Evolutionary conservation across 2,797 vertebrate species (phyloP).

Genomic region (Chrysocyon brachyurus): DNA sequence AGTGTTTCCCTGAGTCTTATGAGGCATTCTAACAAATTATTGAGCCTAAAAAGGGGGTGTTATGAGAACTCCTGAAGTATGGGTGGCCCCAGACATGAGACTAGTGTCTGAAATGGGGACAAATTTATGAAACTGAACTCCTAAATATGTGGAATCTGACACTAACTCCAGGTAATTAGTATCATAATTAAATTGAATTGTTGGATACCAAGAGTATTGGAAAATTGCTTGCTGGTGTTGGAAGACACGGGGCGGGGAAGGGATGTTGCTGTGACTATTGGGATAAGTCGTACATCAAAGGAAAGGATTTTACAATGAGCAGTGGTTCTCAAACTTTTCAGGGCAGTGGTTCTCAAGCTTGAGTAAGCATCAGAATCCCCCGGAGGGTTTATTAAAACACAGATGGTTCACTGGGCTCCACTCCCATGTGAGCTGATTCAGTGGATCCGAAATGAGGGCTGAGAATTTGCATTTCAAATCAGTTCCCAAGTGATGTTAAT

Average conservation of each 20-base stretch:
- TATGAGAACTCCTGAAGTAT: background rate
- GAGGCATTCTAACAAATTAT: background rate
- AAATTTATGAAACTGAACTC: background rate
- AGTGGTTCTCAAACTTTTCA: background rate
- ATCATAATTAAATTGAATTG: background rate
- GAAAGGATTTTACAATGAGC: background rate
- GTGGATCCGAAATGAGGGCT: background rate
- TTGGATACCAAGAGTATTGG: background rate
- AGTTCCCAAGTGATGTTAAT: background rate
- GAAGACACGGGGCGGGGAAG: background rate
- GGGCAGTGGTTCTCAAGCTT: background rate
- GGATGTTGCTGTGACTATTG: background rate
- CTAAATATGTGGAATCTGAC: background rate
- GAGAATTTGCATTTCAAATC: constrained; percentile 10
- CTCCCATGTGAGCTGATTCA: background rate
- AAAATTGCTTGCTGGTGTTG: background rate
- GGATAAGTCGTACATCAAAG: background rate
- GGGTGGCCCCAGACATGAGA: background rate
- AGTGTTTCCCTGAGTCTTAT: background rate
- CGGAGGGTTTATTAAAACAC: background rate
- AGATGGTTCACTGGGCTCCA: background rate
- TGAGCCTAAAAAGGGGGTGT: background rate
- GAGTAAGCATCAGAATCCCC: background rate
- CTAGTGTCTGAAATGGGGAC: background rate
- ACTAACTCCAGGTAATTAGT: background rate